Base-by-base conservation (phyloP, 2,797 vertebrate genomes). In the Gymnoscopelus microlampas region DNA sequence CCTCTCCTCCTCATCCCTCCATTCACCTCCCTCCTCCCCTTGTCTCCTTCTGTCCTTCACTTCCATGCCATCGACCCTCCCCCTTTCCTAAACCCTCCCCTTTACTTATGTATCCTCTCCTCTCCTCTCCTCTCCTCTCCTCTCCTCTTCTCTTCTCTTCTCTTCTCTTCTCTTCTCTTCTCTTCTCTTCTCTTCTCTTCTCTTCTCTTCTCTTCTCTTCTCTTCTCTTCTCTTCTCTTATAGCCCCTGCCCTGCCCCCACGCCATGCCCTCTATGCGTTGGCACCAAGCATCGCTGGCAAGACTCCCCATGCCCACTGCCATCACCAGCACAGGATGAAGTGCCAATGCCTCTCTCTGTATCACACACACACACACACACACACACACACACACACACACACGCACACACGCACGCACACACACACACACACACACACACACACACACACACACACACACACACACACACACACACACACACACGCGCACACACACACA, bases 201-300 rank as follows among this genome's bases (percentile, higher is more conserved):
- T 53, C 55, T n/a, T 24, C 26, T 32, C 26, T 32, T 12, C 19
- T 10, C 26, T 32, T 5, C 67, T 53, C 53, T 6, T n/a, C 51
- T 15, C 51, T n/a, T n/a, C 35, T 8, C 32, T 32, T 14, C 32
- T 19, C 54, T 13, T 23, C 54, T 56, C 24, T 63, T 66, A 60
- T 55, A 62, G 55, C 66, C 78, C 75, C 84, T 77, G 72, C 72
- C 74, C 68, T 80, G 59, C 5, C 75, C 24, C 71, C 73, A 71
- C 79, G 63, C 67, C 49, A 3, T 74, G 82, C 66, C 80, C 80
- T 76, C 72, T 85, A 70, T 74, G 71, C 65, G 78, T 54, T 70
- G 75, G 78, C 73, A 64, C 80, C 83, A 80, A 75, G 81, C 50
- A 58, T 56, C 68, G 76, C 81, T 83, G 81, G 73, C 81, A 76